Evolutionary conservation across 2,797 vertebrate genomes (phyloP).

Genomic region (Myotis planiceps): DNA sequence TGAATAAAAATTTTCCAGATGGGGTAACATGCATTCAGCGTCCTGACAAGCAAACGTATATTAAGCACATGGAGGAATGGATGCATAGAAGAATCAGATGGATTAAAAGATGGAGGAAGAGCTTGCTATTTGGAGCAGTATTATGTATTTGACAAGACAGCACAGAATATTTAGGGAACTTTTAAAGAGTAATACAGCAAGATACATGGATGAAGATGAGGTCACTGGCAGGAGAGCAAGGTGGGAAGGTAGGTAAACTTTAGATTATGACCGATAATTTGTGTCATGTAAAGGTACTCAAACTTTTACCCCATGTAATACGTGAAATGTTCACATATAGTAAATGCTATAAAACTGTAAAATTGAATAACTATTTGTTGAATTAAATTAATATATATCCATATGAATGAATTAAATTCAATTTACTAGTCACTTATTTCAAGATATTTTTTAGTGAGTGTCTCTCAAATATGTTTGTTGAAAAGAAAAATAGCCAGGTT

Average conservation of each 20-base stretch:
- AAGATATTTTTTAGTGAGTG: not conserved
- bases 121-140: not conserved
- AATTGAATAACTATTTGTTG: not conserved
- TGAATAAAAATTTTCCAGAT: not conserved
- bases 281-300: not conserved
- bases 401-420: not conserved
- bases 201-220: not conserved
- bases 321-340: not conserved
- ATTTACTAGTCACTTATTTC: not conserved
- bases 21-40: not conserved
- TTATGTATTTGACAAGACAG: not conserved
- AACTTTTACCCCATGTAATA: not conserved
- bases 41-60: not conserved
- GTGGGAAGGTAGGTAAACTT: not conserved
- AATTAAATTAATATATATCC: not conserved
- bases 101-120: not conserved
- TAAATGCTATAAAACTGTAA: not conserved
- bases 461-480: not conserved
- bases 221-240: not conserved
- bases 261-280: not conserved
- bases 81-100: not conserved
- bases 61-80: not conserved
- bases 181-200: not conserved
- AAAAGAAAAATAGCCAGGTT: not conserved
- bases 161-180: not conserved